Percentiles rank a stretch among this genome's conserved stretches.
phyloP scores from a whole-genome alignment of 2,113 vertebrate genomes.

The Paratilapia polleni region DNA sequence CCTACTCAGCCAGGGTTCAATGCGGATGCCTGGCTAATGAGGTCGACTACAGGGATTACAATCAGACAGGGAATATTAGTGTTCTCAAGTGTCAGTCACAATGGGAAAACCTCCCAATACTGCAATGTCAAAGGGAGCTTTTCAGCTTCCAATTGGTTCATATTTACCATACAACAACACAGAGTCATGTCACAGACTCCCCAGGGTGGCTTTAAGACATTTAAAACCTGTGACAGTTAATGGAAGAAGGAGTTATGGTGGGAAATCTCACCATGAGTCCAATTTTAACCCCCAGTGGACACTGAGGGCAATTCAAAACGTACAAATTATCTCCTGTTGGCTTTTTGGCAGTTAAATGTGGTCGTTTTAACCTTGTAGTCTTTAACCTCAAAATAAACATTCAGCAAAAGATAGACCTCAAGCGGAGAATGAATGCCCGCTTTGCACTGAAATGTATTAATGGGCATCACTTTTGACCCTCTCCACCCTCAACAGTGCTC shows the following conservation, averaged over 20 bases:
- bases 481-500: slow-evolving; percentile 26
- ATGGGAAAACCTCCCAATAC: slow-evolving; percentile 71
- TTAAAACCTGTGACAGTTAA: slow-evolving; percentile 64
- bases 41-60: slow-evolving; percentile 79
- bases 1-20: slow-evolving; percentile 80
- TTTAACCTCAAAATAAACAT: slow-evolving; percentile 64
- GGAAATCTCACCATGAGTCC: slow-evolving; percentile 68
- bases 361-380: slow-evolving; percentile 51
- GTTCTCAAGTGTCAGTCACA: slow-evolving; percentile 79
- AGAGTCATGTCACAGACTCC: slow-evolving; percentile 62
- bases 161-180: slow-evolving; percentile 73
- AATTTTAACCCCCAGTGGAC: slow-evolving; percentile 53
- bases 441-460: slow-evolving; percentile 59
- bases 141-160: slow-evolving; percentile 65
- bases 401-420: slow-evolving; percentile 30
- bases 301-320: slow-evolving; percentile 33
- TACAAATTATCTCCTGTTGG: slow-evolving; percentile 66
- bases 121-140: slow-evolving; percentile 56
- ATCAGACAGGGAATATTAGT: slow-evolving; percentile 80
- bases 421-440: slow-evolving; percentile 25
- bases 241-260: slow-evolving; percentile 71
- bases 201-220: slow-evolving; percentile 62
- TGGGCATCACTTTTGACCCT: slow-evolving; percentile 59
- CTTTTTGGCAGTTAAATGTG: slow-evolving; percentile 64
- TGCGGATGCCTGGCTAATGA: slow-evolving; percentile 83